Conservation (phyloP, 2,888 invertebrate species). For the Lagria hirta region DNA sequence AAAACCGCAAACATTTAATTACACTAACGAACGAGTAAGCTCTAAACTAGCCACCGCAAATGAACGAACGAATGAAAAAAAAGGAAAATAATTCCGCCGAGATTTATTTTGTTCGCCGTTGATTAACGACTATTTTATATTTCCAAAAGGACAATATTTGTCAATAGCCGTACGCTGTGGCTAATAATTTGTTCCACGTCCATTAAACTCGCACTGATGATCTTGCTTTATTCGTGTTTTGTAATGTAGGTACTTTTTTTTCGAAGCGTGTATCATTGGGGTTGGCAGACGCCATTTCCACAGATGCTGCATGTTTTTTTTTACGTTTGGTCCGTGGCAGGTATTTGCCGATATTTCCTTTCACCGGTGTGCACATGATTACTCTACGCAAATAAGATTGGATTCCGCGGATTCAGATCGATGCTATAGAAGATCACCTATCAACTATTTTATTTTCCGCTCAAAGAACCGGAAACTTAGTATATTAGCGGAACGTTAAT, state of each 20-base stretch:
- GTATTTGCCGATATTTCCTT: conserved; percentile 21
- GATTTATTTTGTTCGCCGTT: conserved; percentile 10
- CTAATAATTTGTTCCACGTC: conserved; percentile 9
- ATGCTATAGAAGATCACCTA: conserved; percentile 32
- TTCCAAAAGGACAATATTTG: conserved; percentile 8
- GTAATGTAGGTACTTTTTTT: conserved; percentile 8
- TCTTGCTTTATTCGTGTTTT: conserved; percentile 7
- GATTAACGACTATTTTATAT: conserved; percentile 10
- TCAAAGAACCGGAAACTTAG: conserved; percentile 27
- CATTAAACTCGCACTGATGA: conserved; percentile 10
- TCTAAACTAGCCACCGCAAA: too few species aligned
- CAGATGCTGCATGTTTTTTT: conserved; percentile 19
- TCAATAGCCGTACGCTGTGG: conserved; percentile 4
- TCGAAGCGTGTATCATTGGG: too few species aligned
- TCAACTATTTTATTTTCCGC: conserved; percentile 35
- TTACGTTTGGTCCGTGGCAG: conserved; percentile 14
- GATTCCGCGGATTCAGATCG: conserved; percentile 33
- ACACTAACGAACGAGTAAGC: conserved; percentile 12
- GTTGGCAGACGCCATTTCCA: too few species aligned
- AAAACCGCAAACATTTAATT: conserved; percentile 7
- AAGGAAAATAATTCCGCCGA: neutral
- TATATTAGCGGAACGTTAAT: conserved; percentile 26
- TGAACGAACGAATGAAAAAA: neutral
- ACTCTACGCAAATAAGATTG: conserved; percentile 35
- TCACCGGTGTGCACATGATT: conserved; percentile 20